Evolutionary conservation across 2,888 invertebrate species (phyloP), one percentile per base, ranked within the genome.

Genomic region (Neoitamus cyanurus): DNA sequence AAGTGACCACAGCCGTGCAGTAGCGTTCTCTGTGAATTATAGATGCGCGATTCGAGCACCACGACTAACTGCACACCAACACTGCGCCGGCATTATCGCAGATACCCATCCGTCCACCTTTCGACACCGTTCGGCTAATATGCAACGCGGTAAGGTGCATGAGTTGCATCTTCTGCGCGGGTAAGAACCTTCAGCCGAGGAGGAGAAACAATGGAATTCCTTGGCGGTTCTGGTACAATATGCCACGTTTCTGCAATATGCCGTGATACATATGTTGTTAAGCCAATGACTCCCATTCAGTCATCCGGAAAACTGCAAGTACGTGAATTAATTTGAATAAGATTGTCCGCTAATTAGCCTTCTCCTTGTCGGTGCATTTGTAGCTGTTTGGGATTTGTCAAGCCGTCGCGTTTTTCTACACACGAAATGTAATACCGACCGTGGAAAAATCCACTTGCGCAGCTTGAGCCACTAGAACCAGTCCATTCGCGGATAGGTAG

Each of bases 271-370:
- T 28, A 82, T 82, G 82, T 82, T 82, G 69, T 82, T 69, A 69
- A 82, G 82, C 82, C 82, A 82, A 69, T 82, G 82, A 82, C 82
- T 82, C 69, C 82, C 82, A 82, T 82, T 83, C 83, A 83, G 83
- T 83, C 83, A 83, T 73, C 83, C 73, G 83, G 83, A 83, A 83
- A 83, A 83, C 72, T 73, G 72, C 73, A 73, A 73, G 34, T 73
- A 83, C 83, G 46, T 83, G 83, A 83, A 83, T 83, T 83, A 83
- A 83, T 83, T 83, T 83, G 83, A 83, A 83, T 83, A 83, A 83
- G 73, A 83, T 83, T 83, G 73, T 73, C 48, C 25, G 83, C 83
- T 83, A 83, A 83, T 83, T 83, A 83, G 83, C 73, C 73, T 83
- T 58, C 69, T 82, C 82, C 82, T 82, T 82, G 82, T 82, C 82